Evolutionary conservation across 2,797 vertebrate species (phyloP).

Genomic region (Silurus aristotelis): DNA sequence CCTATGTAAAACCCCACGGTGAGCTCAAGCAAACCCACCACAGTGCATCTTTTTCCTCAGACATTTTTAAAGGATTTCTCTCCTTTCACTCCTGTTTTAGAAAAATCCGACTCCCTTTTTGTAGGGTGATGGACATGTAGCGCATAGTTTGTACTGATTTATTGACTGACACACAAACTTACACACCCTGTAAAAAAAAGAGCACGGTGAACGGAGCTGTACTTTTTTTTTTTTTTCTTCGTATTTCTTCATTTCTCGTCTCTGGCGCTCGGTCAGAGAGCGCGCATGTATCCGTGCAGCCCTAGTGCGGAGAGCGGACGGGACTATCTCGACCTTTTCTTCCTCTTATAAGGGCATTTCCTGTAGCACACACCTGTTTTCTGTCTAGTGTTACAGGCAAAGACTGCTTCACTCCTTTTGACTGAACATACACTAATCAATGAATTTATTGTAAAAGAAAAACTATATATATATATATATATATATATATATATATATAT

Average conservation of each 20-base stretch:
- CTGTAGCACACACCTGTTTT: constrained; percentile 72
- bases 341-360: constrained; percentile 77
- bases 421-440: constrained; percentile 52
- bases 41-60: not conserved
- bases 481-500: not conserved
- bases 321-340: constrained; percentile 59
- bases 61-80: constrained; percentile 13
- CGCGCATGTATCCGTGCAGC: constrained; percentile 52
- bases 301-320: constrained; percentile 41
- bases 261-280: constrained; percentile 51
- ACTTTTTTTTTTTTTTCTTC: constrained; percentile 26
- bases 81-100: constrained; percentile 25
- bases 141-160: constrained; percentile 43
- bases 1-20: not conserved
- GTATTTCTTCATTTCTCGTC: constrained; percentile 45
- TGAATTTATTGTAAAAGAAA: constrained; percentile 51
- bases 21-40: constrained; percentile 24
- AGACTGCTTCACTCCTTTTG: constrained; percentile 57
- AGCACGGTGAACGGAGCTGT: constrained; percentile 27
- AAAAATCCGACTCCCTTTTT: constrained; percentile 33
- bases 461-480: constrained; percentile 5
- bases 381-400: constrained; percentile 66
- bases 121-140: constrained; percentile 46
- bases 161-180: constrained; percentile 43
- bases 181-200: constrained; percentile 38